Base-by-base conservation (phyloP, 1,140 invertebrate genomes). In the Cyphomyrmex costatus region DNA sequence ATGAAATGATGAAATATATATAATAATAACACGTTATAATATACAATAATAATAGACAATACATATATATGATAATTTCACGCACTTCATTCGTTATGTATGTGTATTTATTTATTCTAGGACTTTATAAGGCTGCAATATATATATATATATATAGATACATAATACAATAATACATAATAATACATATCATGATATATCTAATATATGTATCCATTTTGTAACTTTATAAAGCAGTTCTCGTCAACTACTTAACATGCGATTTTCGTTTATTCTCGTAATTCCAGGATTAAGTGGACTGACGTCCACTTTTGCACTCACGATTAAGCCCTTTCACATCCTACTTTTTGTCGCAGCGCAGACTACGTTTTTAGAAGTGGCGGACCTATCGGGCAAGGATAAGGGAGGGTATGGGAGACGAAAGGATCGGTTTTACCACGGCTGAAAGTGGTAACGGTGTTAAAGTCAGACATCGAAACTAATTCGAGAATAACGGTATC, bases 401-500 rank as follows among this genome's bases (percentile, higher is more conserved):
- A 51, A 82, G 19, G 16, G 7, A 56, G 56, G 14, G 16, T 33
- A 60, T 66, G 51, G 19, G 63, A 51, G 19, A 19, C 3, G 65
- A 60, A 60, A 46, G 51, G 33, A 82, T 12, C n/a, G 16, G 33
- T 42, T 21, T 82, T 82, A 60, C 30, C 36, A 46, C 8, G n/a
- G 53, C 19, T 16, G n/a, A 51, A 61, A 80, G 36, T 63, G 51
- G 63, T 16, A 36, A 71, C 30, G 33, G 30, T 36, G 42, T 70
- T 83, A 56, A 83, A 83, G 78, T 86, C 79, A 76, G 68, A 58
- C 78, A 73, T 71, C 33, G 66, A 27, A 68, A 85, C 56, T 84
- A 87, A 90, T 85, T 70, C 56, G 58, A 24, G 74, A 10, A n/a
- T 46, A n/a, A 56, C 24, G 60, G 46, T 56, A 56, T 42, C 33